phyloP scores from a whole-genome alignment of 2,888 invertebrate genomes.

The Polyommatus icarus region DNA sequence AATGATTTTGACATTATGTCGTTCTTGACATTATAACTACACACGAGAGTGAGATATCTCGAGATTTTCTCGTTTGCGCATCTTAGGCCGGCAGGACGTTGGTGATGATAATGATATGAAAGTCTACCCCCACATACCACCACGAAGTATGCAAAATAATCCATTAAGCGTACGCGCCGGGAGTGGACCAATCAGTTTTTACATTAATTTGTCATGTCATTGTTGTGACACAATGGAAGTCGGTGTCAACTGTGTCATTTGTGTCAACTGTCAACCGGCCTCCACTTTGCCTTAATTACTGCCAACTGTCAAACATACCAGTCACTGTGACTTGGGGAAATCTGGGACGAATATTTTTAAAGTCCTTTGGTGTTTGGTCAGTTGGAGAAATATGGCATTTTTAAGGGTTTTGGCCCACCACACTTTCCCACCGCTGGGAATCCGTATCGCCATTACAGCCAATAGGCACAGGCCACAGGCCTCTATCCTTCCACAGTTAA shows the following conservation, averaged over 20 bases:
- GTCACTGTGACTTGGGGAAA: neutral
- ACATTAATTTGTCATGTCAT: slow-evolving; percentile 17
- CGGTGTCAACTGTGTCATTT: slow-evolving; percentile 35
- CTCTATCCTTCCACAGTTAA: no score
- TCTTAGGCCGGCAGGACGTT: no score
- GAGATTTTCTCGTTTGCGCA: no score
- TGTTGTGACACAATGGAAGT: slow-evolving; percentile 62
- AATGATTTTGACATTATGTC: no score
- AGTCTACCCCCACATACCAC: neutral
- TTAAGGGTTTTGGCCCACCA: no score
- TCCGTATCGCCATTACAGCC: no score
- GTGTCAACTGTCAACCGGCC: slow-evolving; percentile 53
- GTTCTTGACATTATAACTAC: no score
- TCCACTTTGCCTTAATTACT: slow-evolving; percentile 61
- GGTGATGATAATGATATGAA: neutral
- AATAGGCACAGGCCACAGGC: no score
- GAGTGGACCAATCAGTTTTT: slow-evolving; percentile 27
- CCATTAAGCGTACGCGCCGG: neutral
- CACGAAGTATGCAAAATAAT: neutral
- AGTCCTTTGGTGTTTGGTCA: neutral
- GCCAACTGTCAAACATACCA: slow-evolving; percentile 48
- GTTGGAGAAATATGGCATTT: neutral
- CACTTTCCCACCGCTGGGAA: no score
- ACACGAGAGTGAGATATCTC: no score
- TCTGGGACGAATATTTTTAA: neutral